phyloP scores from a whole-genome alignment of 1,140 invertebrate species.

The Habropoda laboriosa region DNA sequence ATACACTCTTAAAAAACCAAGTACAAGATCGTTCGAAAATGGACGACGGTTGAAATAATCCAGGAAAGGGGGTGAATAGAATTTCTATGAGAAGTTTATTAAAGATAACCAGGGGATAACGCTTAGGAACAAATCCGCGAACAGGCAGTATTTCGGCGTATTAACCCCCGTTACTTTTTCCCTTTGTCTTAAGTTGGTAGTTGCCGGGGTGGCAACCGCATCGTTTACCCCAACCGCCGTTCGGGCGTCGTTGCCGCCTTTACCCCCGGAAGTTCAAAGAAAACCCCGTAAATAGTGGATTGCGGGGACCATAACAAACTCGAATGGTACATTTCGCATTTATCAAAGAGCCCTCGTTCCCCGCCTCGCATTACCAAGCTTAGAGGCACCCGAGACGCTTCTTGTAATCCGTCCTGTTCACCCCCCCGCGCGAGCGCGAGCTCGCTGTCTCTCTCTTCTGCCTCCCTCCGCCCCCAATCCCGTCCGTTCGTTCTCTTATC shows the following conservation, averaged over 20 bases:
- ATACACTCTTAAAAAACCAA: no score
- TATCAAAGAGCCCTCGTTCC: conserved; percentile 69
- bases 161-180: conserved; percentile 26
- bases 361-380: conserved; percentile 63
- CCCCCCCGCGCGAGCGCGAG: no score
- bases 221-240: conserved; percentile 54
- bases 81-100: neutral
- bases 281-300: conserved; percentile 68
- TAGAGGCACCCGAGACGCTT: conserved; percentile 65
- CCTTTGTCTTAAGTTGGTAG: conserved; percentile 30
- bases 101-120: neutral
- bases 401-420: conserved; percentile 67
- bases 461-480: conserved; percentile 19
- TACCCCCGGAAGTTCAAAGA: conserved; percentile 65
- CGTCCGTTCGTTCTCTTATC: conserved; percentile 28
- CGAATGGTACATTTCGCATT: conserved; percentile 70
- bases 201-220: conserved; percentile 53
- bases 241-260: conserved; percentile 26
- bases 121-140: neutral
- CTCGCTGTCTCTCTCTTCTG: no score
- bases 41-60: neutral
- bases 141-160: conserved; percentile 14
- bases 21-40: no score
- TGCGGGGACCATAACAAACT: conserved; percentile 68
- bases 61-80: neutral